Conservation (phyloP, 1,140 invertebrate genomes). For the Acromyrmex charruanus region DNA sequence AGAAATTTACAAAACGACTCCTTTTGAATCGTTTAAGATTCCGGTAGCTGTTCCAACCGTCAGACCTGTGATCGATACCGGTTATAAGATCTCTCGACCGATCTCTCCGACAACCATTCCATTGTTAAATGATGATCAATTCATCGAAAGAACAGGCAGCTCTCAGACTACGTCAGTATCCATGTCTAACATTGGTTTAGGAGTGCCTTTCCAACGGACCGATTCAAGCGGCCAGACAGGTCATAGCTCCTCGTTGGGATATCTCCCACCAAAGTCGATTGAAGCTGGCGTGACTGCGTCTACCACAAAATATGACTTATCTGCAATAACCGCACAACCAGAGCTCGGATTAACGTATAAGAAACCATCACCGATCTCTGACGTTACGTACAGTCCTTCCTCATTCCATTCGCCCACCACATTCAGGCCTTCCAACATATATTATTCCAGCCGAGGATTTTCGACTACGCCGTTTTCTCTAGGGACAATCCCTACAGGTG, state of each 20-base stretch:
- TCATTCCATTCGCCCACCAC: conserved; percentile 38
- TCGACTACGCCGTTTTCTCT: conserved; percentile 26
- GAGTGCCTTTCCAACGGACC: conserved; percentile 75
- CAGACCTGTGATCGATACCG: conserved; percentile 71
- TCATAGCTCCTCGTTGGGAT: conserved; percentile 25
- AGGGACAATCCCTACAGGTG: conserved; percentile 47
- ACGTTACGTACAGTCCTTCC: conserved; percentile 51
- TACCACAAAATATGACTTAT: not conserved
- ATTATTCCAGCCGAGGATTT: conserved; percentile 58
- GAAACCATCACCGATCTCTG: conserved; percentile 69
- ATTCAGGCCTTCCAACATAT: not conserved
- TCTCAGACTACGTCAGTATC: conserved; percentile 67
- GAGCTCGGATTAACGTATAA: conserved; percentile 73
- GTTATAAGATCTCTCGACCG: conserved; percentile 71
- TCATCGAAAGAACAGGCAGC: conserved; percentile 45
- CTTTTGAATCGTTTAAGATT: conserved; percentile 72
- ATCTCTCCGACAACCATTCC: conserved; percentile 73
- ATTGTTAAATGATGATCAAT: conserved; percentile 48
- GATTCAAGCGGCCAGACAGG: conserved; percentile 56
- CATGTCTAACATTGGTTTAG: conserved; percentile 77
- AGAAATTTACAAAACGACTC: conserved; percentile 76
- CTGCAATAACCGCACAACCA: conserved; percentile 22
- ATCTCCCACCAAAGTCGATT: conserved; percentile 40
- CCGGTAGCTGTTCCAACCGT: conserved; percentile 72
- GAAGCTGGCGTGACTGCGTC: not conserved